A percentile compares a stretch with the other conserved stretches of the same genome.
Evolutionary conservation across 2,797 vertebrate genomes (phyloP).

Genomic region (Lutra lutra): DNA sequence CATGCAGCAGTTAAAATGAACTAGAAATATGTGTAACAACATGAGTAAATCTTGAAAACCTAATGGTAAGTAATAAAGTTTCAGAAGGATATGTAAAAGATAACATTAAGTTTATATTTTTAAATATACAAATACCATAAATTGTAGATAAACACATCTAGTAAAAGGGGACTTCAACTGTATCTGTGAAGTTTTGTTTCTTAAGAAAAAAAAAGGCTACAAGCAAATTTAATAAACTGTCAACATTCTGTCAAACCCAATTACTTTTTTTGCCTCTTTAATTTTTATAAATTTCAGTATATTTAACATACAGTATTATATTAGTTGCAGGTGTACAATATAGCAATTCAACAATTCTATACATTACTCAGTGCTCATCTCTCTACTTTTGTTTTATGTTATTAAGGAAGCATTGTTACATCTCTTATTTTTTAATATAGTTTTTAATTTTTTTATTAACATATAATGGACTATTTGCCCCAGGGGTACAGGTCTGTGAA

Average conservation of each 20-base stretch:
- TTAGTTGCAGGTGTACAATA: neutral
- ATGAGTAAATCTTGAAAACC: slow-evolving; percentile 41
- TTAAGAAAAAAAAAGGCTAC: slow-evolving; percentile 2
- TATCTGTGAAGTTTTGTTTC: neutral
- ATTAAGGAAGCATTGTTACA: neutral
- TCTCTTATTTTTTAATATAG: neutral
- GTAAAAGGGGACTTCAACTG: neutral
- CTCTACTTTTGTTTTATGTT: neutral
- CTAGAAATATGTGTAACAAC: neutral
- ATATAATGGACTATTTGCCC: no score
- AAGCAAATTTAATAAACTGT: slow-evolving; percentile 31
- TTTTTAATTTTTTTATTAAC: no score
- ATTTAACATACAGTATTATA: neutral
- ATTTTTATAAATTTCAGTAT: neutral
- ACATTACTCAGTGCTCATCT: neutral
- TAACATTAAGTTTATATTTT: neutral
- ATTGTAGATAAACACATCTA: neutral
- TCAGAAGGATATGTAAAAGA: slow-evolving; percentile 27
- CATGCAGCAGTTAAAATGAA: neutral
- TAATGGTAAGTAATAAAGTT: slow-evolving; percentile 22
- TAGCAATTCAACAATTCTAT: neutral
- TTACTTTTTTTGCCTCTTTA: neutral
- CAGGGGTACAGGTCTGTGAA: no score
- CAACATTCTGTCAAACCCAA: slow-evolving; percentile 44
- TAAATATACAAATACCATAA: neutral